A percentile compares a stretch with the other conserved stretches of the same genome.
Evolutionary conservation across 2,888 invertebrate genomes (phyloP).

Genomic region (Nymphalis c-album): DNA sequence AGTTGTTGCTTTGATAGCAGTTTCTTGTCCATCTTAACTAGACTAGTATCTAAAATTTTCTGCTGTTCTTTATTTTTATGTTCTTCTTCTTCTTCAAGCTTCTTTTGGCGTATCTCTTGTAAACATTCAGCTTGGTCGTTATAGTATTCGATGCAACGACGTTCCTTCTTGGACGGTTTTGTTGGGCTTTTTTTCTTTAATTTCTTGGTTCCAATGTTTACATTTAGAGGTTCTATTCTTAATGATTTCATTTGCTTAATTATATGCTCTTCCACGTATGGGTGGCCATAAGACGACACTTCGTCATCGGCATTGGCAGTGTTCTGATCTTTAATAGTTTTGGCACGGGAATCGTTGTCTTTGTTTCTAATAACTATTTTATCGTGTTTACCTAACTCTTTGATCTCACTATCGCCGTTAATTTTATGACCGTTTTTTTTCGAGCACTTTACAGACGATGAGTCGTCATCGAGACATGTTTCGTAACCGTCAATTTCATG

Average conservation of each 20-base stretch:
- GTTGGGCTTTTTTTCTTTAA: constrained; percentile 66
- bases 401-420: constrained; percentile 65
- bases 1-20: constrained; percentile 59
- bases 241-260: constrained; percentile 78
- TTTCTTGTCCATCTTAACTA: constrained; percentile 64
- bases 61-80: constrained; percentile 53
- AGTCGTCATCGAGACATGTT: constrained; percentile 83
- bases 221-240: constrained; percentile 71
- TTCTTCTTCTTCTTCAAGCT: constrained; percentile 63
- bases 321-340: constrained; percentile 53
- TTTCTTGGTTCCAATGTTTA: constrained; percentile 63
- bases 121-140: constrained; percentile 84
- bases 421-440: constrained; percentile 71
- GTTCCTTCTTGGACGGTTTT: constrained; percentile 67
- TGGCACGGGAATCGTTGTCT: constrained; percentile 67
- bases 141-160: constrained; percentile 81
- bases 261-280: constrained; percentile 75
- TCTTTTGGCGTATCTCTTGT: constrained; percentile 73
- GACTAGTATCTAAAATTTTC: constrained; percentile 61
- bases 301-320: constrained; percentile 57
- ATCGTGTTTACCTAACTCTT: constrained; percentile 70
- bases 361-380: constrained; percentile 64
- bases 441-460: constrained; percentile 63
- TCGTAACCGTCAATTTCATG: constrained; percentile 82
- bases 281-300: constrained; percentile 56